Base-by-base conservation (phyloP, 2,113 vertebrate genomes). In the Leucopsar rothschildi region DNA sequence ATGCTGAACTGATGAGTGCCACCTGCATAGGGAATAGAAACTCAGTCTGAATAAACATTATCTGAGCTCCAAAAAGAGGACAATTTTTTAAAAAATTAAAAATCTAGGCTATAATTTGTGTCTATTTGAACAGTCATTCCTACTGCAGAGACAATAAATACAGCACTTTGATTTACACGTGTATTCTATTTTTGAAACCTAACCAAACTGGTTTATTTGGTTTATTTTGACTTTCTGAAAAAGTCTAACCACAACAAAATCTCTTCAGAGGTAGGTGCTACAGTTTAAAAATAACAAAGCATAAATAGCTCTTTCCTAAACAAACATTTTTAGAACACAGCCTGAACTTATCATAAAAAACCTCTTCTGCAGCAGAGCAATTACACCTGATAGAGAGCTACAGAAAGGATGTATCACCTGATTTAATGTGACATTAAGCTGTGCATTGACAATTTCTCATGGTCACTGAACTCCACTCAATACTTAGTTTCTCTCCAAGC, bases 151-250 rank as follows among this genome's bases (percentile, higher is more conserved):
- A 90, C 85, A 95, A 90, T 82, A 95, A 95, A 90, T 87, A 70
- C 35, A 91, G 71, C 82, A 68, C 75, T 92, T 90, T 82, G 93
- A 88, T 94, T 95, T 90, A 86, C 63, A 86, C 61, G 18, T 11
- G 39, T 63, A 49, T 82, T 85, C 94, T 95, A 80, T 96, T 95
- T 95, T 87, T 94, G 87, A 96, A 93, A 94, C 85, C 93, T 83
- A 71, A 95, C 93, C 94, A 86, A 50, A 95, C 95, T 94, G 85
- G 95, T 94, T 95, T 95, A 96, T 94, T 97, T 0, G 87, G 94
- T 95, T 95, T 96, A 97, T 96, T 97, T 94, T 94, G 85, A 93
- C 94, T 96, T 96, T 95, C 92, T 95, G 92, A 88, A 91, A 85
- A 88, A 92, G 84, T 47, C 87, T 93, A 94, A 96, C 94, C 94